phyloP scores from a whole-genome alignment of 2,888 invertebrate species.

The Parnassius smintheus region DNA sequence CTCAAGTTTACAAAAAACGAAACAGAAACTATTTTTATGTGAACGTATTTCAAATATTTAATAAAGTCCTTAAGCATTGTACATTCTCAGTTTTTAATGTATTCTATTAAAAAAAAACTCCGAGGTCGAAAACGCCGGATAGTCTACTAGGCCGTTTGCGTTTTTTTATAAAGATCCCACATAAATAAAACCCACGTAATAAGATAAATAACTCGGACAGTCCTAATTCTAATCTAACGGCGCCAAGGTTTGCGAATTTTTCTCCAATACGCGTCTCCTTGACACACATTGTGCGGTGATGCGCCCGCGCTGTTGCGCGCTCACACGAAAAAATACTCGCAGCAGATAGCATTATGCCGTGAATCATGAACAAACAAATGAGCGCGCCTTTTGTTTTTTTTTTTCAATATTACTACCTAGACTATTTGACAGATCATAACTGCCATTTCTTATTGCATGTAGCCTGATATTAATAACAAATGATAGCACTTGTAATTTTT shows the following conservation, averaged over 20 bases:
- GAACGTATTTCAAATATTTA: too few species aligned
- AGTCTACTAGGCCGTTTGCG: not conserved
- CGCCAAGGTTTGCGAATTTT: conserved; percentile 73
- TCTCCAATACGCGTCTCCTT: conserved; percentile 67
- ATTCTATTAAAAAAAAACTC: conserved; percentile 14
- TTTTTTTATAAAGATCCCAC: conserved; percentile 28
- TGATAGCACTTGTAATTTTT: too few species aligned
- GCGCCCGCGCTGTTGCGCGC: conserved; percentile 44
- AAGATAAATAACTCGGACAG: conserved; percentile 62
- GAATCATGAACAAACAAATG: conserved; percentile 18
- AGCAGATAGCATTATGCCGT: conserved; percentile 18
- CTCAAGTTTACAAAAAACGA: too few species aligned
- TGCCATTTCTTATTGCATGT: not conserved
- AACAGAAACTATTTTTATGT: too few species aligned
- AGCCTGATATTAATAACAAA: too few species aligned
- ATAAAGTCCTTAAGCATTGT: too few species aligned
- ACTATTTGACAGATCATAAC: conserved; percentile 3
- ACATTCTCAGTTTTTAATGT: too few species aligned
- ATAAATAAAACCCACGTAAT: conserved; percentile 41
- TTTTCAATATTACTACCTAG: conserved; percentile 6
- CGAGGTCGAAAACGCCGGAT: conserved; percentile 12
- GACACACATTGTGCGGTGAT: conserved; percentile 61
- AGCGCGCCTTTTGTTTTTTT: conserved; percentile 18
- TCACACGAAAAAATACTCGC: conserved; percentile 41
- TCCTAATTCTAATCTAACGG: conserved; percentile 68